Evolutionary conservation across 2,888 invertebrate genomes (phyloP), one percentile per base, ranked within the genome.

Genomic region (Cyrtodaria siliqua): DNA sequence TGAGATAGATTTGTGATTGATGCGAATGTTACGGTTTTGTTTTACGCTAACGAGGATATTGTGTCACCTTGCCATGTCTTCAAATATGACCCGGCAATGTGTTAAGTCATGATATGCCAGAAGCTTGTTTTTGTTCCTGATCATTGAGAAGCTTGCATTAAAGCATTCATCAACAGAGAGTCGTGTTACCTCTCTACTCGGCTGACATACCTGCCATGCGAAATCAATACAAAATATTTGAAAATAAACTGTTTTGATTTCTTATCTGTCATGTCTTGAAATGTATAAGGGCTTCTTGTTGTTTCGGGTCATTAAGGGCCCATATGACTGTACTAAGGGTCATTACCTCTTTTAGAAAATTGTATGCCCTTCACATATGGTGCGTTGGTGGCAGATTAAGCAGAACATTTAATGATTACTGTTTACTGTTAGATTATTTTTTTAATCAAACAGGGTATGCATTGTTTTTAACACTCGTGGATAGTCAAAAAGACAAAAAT

Each of bases 351-450:
- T 49, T 12, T 56, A 56, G 47, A 49, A 70, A 62, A 53, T 62
- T 62, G 29, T 29, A 23, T 62, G 62, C 33, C 47, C 33, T 23
- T 50, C 42, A 56, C 61, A 62, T 29, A 63, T 70, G 62, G 33
- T 53, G 33, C 42, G 42, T 69, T 67, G 29, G 29, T 33, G 53
- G 44, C 33, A 16, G 42, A 61, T 61, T 24, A 44, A 20, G 61
- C 68, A 61, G 61, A 69, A 61, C 50, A 69, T 69, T 69, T 69
- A 60, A 69, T 60, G 60, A 69, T 55, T 33, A 20, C 18, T 27
- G 27, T 55, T 29, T 16, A 18, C 27, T 27, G 20, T 26, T 33
- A 27, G 27, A 8, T 33, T 2, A 55, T 55, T 29, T 55, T 33
- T 55, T 26, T 18, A 29, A 33, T 29, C 29, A 55, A 55, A 55